phyloP scores from a whole-genome alignment of 2,113 vertebrate species.

The Theropithecus gelada region DNA sequence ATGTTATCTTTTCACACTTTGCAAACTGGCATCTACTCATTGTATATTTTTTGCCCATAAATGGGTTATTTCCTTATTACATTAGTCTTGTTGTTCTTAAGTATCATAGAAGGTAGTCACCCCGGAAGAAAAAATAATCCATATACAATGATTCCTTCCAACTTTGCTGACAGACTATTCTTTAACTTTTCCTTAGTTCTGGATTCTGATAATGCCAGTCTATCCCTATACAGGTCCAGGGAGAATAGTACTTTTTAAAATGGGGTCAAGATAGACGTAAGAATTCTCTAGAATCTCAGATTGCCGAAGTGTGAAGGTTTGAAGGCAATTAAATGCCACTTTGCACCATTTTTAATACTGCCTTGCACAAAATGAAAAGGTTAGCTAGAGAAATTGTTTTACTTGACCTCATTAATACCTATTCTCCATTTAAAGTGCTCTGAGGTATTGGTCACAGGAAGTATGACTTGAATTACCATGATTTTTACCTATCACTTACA shows the following conservation, averaged over 20 bases:
- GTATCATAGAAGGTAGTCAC: not conserved
- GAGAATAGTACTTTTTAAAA: slow-evolving; percentile 40
- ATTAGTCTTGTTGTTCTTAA: slow-evolving; percentile 18
- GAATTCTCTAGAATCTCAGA: slow-evolving; percentile 30
- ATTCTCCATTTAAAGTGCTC: not conserved
- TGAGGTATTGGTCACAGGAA: not conserved
- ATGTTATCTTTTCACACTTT: slow-evolving; percentile 61
- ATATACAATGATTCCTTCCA: not conserved
- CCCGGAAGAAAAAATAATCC: not conserved
- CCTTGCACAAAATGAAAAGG: not conserved
- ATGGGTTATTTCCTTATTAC: slow-evolving; percentile 51
- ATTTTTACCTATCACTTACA: not conserved
- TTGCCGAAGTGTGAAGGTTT: not conserved
- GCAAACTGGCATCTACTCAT: slow-evolving; percentile 59
- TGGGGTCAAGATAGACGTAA: not conserved
- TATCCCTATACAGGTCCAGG: not conserved
- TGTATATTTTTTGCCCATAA: slow-evolving; percentile 43
- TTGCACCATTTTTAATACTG: slow-evolving; percentile 24
- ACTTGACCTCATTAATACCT: not conserved
- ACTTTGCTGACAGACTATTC: slow-evolving; percentile 18
- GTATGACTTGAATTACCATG: not conserved
- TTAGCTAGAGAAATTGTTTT: not conserved
- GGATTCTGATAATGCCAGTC: slow-evolving; percentile 22
- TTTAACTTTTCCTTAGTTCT: slow-evolving; percentile 52
- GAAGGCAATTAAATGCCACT: slow-evolving; percentile 26